Conservation (phyloP, 2,888 invertebrate genomes). For the Tetrapedia diversipes region DNA sequence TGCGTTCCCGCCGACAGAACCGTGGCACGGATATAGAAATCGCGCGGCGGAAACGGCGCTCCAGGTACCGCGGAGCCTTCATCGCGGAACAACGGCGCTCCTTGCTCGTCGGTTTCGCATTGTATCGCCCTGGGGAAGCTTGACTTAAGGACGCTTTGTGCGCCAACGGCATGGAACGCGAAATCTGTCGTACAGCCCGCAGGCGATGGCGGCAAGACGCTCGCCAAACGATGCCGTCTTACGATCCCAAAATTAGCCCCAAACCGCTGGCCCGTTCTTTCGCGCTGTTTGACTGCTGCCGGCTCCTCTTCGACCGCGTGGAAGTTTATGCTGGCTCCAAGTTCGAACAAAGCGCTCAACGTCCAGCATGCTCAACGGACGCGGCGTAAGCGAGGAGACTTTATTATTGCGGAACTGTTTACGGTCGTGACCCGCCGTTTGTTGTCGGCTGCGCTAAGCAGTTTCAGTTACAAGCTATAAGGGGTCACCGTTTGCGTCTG, state of each 20-base stretch:
- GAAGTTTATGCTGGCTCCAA: constrained; percentile 17
- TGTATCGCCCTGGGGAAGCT: constrained; percentile 58
- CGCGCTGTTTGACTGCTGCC: constrained; percentile 21
- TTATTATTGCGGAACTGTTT: constrained; percentile 8
- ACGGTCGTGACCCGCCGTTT: neutral
- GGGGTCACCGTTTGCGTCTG: no score
- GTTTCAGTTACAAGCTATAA: neutral
- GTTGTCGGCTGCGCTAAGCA: neutral
- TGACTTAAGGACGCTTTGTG: constrained; percentile 64
- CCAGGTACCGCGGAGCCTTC: constrained; percentile 53
- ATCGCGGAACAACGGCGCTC: constrained; percentile 55
- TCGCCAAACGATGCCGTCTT: constrained; percentile 32
- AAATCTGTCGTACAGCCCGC: constrained; percentile 58
- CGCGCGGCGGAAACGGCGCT: constrained; percentile 56
- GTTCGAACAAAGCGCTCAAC: constrained; percentile 12
- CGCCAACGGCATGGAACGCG: constrained; percentile 41
- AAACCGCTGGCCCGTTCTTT: constrained; percentile 10
- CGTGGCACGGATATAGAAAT: constrained; percentile 50
- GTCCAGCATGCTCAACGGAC: neutral
- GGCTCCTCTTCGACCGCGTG: neutral
- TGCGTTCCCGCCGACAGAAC: constrained; percentile 47
- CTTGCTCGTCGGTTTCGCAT: constrained; percentile 51
- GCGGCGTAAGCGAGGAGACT: neutral
- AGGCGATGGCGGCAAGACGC: constrained; percentile 21
- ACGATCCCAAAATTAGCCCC: constrained; percentile 53